Evolutionary conservation across 1,140 invertebrate species (phyloP).

Genomic region (Leptestheria dahalacensis): DNA sequence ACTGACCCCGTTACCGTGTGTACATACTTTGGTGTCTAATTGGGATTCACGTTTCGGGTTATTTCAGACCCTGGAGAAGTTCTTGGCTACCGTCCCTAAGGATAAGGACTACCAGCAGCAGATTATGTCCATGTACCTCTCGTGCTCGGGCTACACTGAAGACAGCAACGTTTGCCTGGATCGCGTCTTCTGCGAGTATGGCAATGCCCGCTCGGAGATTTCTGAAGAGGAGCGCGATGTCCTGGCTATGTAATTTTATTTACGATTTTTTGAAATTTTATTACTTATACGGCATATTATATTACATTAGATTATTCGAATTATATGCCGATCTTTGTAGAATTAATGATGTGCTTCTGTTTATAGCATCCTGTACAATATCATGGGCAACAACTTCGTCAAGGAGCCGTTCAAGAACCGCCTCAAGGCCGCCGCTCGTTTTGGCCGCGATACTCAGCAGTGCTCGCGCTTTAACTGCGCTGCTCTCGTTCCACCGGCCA

Average conservation of each 20-base stretch:
- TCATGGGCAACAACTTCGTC: conserved; percentile 22
- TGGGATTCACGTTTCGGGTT: neutral
- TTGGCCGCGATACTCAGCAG: conserved; percentile 7
- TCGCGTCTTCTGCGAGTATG: conserved; percentile 28
- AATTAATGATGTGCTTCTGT: conserved; percentile 2
- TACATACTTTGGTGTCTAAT: neutral
- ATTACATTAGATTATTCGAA: neutral
- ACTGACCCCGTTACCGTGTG: neutral
- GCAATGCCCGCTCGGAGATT: conserved; percentile 29
- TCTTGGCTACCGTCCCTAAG: conserved; percentile 13
- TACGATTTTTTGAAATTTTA: neutral
- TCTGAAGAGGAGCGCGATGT: conserved; percentile 21
- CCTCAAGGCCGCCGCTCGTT: conserved; percentile 21
- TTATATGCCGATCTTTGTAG: neutral
- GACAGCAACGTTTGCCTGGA: conserved; percentile 24
- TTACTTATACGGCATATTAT: neutral
- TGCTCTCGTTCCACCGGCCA: conserved; percentile 4
- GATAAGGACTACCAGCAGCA: conserved; percentile 20
- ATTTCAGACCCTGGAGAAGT: conserved; percentile 15
- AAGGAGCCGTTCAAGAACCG: conserved; percentile 21
- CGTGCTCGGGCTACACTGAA: conserved; percentile 24
- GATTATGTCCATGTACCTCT: conserved; percentile 25
- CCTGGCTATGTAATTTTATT: conserved; percentile 22
- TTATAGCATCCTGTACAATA: conserved; percentile 24
- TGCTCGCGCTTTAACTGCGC: conserved; percentile 12